Base-by-base conservation (phyloP, 1,140 invertebrate species). In the Lepidurus couesii region DNA sequence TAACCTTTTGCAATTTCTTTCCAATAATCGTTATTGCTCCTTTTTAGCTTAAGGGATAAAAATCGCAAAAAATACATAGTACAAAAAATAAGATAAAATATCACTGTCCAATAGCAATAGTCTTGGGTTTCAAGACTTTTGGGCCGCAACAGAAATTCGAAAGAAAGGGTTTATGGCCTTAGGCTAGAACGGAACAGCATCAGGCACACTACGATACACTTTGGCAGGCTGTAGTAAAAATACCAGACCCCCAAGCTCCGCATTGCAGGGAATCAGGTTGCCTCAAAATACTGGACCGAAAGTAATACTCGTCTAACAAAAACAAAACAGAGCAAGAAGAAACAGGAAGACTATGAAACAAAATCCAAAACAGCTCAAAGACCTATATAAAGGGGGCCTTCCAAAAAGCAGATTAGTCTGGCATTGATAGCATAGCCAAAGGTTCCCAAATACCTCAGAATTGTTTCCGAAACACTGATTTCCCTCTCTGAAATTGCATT, bases 181-280 rank as follows among this genome's bases (percentile, higher is more conserved):
- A 9, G 53, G 1, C 53, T 16, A 21, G 6, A 11, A 16, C 53
- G 21, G 8, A 65, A 65, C 21, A 65, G 6, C 8, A 7, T 65
- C 16, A 65, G 21, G 53, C 13, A 21, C 53, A 65, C 13, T 16
- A 16, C 53, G 21, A 21, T 11, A 21, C 53, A 65, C 53, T 65
- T 7, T 65, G 21, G 53, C 21, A 65, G 53, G 53, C 53, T 21
- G 7, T 65, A 65, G 53, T 21, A 65, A 65, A 13, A 65, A 65
- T 65, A 21, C 53, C 13, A 21, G 53, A 21, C 13, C 53, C 53
- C 13, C 16, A 16, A 65, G 21, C 53, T 65, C 53, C n/a, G 53
- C 53, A 21, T 21, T 65, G 53, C 53, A 65, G 53, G 21, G 53
- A 65, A 65, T 65, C 53, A 65, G 53, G 53, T 65, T 65, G 53